Conservation (phyloP, 2,888 invertebrate species). For the Drymonia ruficornis region DNA sequence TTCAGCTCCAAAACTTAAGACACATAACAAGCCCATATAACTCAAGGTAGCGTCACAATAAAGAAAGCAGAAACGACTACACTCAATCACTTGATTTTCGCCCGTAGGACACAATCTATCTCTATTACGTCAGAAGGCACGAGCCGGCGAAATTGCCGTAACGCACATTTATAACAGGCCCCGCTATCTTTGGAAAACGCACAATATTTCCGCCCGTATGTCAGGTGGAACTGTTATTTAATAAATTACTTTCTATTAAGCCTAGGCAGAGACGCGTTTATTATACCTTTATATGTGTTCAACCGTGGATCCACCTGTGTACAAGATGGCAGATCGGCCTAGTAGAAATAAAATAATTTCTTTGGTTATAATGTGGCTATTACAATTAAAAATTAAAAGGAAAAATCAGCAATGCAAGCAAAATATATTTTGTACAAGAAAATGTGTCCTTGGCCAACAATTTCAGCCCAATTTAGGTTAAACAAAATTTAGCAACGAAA, state of each 20-base stretch:
- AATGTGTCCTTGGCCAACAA: background rate
- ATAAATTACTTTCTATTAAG: background rate
- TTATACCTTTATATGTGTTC: no score
- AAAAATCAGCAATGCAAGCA: no score
- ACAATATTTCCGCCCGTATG: background rate
- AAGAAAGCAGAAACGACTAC: conserved; percentile 29
- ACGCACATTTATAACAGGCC: conserved; percentile 31
- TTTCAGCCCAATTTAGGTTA: background rate
- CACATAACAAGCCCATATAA: background rate
- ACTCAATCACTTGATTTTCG: conserved; percentile 43
- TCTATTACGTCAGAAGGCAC: conserved; percentile 41
- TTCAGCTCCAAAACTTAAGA: background rate
- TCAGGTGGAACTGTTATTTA: background rate
- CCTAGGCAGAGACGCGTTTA: no score
- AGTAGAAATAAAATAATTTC: no score
- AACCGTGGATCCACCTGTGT: no score
- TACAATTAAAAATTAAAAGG: no score
- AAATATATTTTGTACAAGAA: no score
- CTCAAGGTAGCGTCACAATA: conserved; percentile 20
- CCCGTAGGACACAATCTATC: conserved; percentile 40
- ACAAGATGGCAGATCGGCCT: no score
- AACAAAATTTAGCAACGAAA: conserved; percentile 22
- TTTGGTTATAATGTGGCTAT: no score
- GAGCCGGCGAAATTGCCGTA: conserved; percentile 27
- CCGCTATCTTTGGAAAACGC: background rate